These are phyloP conservation scores for Cordilura impudica DNA, from an alignment of 2,888 invertebrate species.

Conservation along the genomic window DNA sequence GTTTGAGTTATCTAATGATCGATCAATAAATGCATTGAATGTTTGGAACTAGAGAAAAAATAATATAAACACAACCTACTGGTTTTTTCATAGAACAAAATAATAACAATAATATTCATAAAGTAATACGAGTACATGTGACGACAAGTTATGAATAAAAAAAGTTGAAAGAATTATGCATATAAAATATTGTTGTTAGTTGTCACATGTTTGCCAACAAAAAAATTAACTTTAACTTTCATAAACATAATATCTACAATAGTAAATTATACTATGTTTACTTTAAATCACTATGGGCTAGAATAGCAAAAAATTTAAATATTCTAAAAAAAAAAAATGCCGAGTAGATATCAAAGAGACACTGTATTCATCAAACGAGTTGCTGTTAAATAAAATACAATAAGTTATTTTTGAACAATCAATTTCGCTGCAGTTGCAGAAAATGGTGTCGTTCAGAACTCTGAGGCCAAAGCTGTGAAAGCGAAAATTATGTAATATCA, in stretches of 20 bases:
- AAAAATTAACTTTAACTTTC: constrained; percentile 41
- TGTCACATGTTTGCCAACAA: constrained; percentile 54
- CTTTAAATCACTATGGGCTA: not conserved
- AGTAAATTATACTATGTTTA: constrained; percentile 50
- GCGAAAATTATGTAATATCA: too few relatives aligned
- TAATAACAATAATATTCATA: constrained; percentile 58
- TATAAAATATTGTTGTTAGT: constrained; percentile 51
- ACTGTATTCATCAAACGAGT: too few relatives aligned
- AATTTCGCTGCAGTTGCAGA: too few relatives aligned
- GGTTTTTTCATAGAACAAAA: constrained; percentile 19
- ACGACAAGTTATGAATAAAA: constrained; percentile 60
- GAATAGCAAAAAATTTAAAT: not conserved
- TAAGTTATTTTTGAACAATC: too few relatives aligned
- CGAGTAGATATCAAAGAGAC: too few relatives aligned
- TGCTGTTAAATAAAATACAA: too few relatives aligned
- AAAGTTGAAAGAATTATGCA: constrained; percentile 33
- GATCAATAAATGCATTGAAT: constrained; percentile 47
- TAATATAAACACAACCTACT: constrained; percentile 34
- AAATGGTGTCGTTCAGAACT: too few relatives aligned
- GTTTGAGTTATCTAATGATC: constrained; percentile 54
- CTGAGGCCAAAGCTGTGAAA: too few relatives aligned
- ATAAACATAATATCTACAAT: constrained; percentile 35
- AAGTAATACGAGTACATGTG: constrained; percentile 57
- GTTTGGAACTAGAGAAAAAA: constrained; percentile 42
- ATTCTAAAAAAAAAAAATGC: not conserved